A percentile compares a stretch with the other conserved stretches of the same genome.
These are phyloP conservation scores for Xiphorhynchus elegans DNA, from an alignment of 2,113 vertebrate genomes.

Conservation along the genomic window DNA sequence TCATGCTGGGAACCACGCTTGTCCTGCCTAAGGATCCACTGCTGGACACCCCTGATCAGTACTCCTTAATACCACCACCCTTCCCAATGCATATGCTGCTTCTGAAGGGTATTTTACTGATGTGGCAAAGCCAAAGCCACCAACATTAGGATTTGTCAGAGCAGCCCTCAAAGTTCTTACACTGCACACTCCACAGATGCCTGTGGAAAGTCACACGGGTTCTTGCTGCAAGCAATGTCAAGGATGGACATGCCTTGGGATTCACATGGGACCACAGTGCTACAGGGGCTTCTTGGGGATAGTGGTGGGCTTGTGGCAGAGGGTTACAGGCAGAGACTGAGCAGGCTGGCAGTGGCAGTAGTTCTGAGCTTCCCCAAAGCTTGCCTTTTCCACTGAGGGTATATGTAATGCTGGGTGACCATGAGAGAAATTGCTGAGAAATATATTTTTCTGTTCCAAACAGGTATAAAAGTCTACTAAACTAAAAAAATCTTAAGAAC, in stretches of 20 bases:
- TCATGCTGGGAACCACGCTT: neutral
- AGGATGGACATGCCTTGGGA: neutral
- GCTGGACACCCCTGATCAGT: neutral
- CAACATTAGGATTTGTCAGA: neutral
- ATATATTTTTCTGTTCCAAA: neutral
- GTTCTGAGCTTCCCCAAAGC: neutral
- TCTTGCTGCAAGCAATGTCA: neutral
- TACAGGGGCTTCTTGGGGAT: neutral
- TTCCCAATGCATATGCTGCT: neutral
- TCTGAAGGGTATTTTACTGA: neutral
- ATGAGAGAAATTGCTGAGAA: neutral
- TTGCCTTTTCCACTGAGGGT: neutral
- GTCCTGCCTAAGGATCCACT: neutral
- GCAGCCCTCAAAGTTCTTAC: neutral
- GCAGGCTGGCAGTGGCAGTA: neutral
- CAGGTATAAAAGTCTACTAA: neutral
- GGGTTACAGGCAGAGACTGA: neutral
- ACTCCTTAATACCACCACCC: neutral
- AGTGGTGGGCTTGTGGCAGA: neutral
- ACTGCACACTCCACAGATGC: neutral
- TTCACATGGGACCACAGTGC: neutral
- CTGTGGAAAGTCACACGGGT: neutral
- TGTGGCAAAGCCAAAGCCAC: neutral
- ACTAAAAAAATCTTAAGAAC: neutral
- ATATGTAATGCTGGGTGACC: neutral